Evolutionary conservation across 2,888 invertebrate genomes (phyloP), one percentile per base, ranked within the genome.

Genomic region (Oscheius sp.): DNA sequence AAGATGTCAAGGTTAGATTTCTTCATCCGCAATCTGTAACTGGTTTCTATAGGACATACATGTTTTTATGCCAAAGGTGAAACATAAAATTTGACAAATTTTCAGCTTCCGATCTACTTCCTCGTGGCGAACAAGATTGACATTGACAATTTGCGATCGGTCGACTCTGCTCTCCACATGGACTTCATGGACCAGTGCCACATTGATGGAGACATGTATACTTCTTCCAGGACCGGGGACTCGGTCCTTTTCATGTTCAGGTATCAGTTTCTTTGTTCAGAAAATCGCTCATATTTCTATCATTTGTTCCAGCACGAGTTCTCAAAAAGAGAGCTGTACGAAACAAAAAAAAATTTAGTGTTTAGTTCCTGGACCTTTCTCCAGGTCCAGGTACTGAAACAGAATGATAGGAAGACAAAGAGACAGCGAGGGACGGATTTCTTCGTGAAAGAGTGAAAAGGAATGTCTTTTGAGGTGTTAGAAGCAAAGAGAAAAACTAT

Each of bases 141-240:
- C 86, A 82, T 91, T 75, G 91, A 92, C 80, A 91, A 91, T 80
- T 89, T 90, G 86, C 85, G 92, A 60, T 89, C 89, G 48, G 90
- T 92, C 10, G 90, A 91, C 65, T 82, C 89, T 33, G 91, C 92
- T 73, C 89, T 89, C 78, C 92, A 92, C 85, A 88, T 89, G 50
- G 89, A 89, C 77, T 91, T 79, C 9, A 76, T 77, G 2, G 73
- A 35, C 1, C 10, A 51, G 66, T 87, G 90, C 84, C 87, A 89
- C 65, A 42, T 55, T 10, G 89, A 91, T 89, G 88, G 89, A 62
- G 89, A 90, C 76, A 90, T 90, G 84, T 91, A 90, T 86, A 90
- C 91, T 5, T 92, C 91, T 7, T 91, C 92, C 29, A 91, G 91
- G 82, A 91, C 91, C 13, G 92, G 91, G 21, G 92, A 92, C 81